A percentile compares a stretch with the other conserved stretches of the same genome.
Evolutionary conservation across 2,888 invertebrate genomes (phyloP).

Genomic region (Synanthedon andrenaeformis): DNA sequence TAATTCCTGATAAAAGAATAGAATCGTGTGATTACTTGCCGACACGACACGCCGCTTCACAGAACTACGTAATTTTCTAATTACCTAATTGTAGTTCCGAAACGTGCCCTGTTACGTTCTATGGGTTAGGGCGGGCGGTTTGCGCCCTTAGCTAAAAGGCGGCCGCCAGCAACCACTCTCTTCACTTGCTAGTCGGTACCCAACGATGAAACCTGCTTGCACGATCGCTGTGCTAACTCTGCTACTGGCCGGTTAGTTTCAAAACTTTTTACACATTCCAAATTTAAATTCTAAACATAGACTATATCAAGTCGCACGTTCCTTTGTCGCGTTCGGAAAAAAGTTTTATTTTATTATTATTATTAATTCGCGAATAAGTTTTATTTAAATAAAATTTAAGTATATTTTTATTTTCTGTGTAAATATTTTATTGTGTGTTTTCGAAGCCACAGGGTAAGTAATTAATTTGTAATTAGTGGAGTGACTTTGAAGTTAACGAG

Average conservation of each 20-base stretch:
- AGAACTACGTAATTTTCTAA: background rate
- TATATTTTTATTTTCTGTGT: background rate
- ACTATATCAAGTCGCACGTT: background rate
- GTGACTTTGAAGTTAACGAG: background rate
- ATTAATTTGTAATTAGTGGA: background rate
- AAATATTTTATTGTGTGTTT: background rate
- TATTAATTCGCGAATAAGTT: too few species aligned
- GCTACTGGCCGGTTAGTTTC: slow-evolving; percentile 43
- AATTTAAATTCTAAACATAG: background rate
- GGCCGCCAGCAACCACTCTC: slow-evolving; percentile 21
- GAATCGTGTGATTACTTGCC: too few species aligned
- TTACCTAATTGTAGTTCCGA: background rate
- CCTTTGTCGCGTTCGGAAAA: too few species aligned
- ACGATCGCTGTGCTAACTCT: slow-evolving; percentile 35
- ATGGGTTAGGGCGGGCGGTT: slow-evolving; percentile 32
- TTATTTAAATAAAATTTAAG: background rate
- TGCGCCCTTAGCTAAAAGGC: slow-evolving; percentile 42
- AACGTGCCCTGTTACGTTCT: slow-evolving; percentile 14
- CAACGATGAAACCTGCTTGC: slow-evolving; percentile 41
- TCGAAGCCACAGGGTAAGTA: background rate
- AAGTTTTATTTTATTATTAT: too few species aligned
- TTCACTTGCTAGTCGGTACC: slow-evolving; percentile 42
- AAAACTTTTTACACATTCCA: background rate
- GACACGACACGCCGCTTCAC: background rate
- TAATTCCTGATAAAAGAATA: too few species aligned